Evolutionary conservation across 2,888 invertebrate genomes (phyloP), one percentile per base, ranked within the genome.

Genomic region (Polyommatus iphigenia): DNA sequence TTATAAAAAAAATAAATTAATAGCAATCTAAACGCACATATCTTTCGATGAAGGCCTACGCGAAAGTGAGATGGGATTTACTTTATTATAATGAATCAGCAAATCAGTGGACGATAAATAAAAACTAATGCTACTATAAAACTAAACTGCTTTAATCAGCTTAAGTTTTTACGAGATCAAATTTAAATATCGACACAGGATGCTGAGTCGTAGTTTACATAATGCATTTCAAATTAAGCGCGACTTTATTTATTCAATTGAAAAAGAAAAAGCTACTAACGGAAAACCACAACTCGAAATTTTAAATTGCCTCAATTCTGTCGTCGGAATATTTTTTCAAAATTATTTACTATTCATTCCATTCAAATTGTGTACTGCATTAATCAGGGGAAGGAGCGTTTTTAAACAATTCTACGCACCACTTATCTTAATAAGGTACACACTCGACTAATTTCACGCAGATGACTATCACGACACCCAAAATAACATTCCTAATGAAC

Each of bases 401-500:
- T 8, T 32, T 32, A 67, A 67, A 32, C 67, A 67, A 29, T 67
- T 67, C 67, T 32, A 75, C 54, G 15, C 75, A 50, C 18, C 24
- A 75, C 24, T 75, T 75, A 54, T 54, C 75, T 18, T 75, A 75
- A 75, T 75, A 75, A 54, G 75, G 50, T 29, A 75, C n/a, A 72
- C 46, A 75, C 50, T 54, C 50, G 15, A 54, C 50, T 75, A 50
- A 75, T 54, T 75, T 54, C 75, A 75, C 50, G 24, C 75, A 75
- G 75, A 54, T 54, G 75, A 75, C 75, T 75, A 75, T 75, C 75
- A 75, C 50, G 29, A 50, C 18, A 75, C 20, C 46, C 72, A 50
- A 73, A 76, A 73, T 73, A 78, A 24, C 18, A 76, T 62, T 79
- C 73, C 73, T 78, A 76, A 76, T 81, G 80, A 79, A 81, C 81